A percentile compares a stretch with the other conserved stretches of the same genome.
Conservation (phyloP, 2,888 invertebrate genomes). For the Tenthredo notha region DNA sequence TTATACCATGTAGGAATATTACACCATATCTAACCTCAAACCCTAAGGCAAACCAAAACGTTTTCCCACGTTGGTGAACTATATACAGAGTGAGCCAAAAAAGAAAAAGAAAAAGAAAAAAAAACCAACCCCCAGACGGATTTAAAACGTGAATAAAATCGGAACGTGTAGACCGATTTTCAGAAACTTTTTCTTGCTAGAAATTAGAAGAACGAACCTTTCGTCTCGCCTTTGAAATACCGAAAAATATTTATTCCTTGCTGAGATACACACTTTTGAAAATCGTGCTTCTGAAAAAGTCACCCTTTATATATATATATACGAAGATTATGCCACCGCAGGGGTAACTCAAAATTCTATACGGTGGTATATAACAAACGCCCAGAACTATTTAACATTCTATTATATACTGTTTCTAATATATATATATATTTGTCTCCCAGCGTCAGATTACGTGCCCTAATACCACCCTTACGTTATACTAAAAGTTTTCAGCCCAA, state of each 20-base stretch:
- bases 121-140: too few relatives aligned
- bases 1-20: not conserved
- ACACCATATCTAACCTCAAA: not conserved
- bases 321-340: too few relatives aligned
- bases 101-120: too few relatives aligned
- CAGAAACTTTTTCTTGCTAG: too few relatives aligned
- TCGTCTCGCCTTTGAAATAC: too few relatives aligned
- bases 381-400: not conserved
- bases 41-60: slow-evolving; percentile 14
- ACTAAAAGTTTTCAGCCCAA: not conserved
- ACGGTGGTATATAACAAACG: not conserved
- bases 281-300: too few relatives aligned
- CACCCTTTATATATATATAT: too few relatives aligned
- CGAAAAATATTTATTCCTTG: too few relatives aligned
- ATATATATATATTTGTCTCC: slow-evolving; percentile 55
- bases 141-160: not conserved
- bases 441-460: slow-evolving; percentile 62
- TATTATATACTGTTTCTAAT: not conserved
- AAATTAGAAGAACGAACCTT: too few relatives aligned
- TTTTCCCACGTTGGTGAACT: slow-evolving; percentile 21
- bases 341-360: not conserved
- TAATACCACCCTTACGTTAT: not conserved
- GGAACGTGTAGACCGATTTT: too few relatives aligned
- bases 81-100: not conserved
- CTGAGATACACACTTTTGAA: too few relatives aligned